Evolutionary conservation across 2,888 invertebrate species (phyloP).

Genomic region (Cryptosula pallasiana): DNA sequence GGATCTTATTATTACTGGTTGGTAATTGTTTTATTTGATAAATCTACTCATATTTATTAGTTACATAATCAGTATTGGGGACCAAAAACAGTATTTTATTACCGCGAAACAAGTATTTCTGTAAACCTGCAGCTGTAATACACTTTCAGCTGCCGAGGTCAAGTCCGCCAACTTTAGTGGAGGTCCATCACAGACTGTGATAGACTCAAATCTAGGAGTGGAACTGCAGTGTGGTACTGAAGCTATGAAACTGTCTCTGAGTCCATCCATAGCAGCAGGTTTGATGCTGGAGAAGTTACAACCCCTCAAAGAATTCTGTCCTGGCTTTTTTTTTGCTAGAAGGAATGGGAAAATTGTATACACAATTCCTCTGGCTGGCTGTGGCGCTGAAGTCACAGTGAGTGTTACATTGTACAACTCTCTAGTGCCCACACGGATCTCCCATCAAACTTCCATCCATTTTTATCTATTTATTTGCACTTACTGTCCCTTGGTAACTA

Average conservation of each 20-base stretch:
- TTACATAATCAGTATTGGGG: no score
- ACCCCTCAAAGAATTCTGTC: neutral
- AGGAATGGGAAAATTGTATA: neutral
- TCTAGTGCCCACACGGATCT: no score
- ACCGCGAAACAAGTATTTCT: neutral
- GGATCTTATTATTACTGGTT: neutral
- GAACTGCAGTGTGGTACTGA: neutral
- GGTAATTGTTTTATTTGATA: no score
- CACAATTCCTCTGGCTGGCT: neutral
- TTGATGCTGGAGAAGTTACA: neutral
- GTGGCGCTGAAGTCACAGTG: constrained; percentile 12
- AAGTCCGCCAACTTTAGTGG: neutral
- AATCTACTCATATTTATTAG: no score
- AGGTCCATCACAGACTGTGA: no score
- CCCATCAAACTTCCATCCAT: no score
- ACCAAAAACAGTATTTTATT: no score
- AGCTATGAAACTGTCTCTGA: neutral
- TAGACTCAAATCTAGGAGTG: neutral
- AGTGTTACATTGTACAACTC: no score
- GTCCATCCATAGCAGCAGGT: neutral
- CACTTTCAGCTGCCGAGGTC: no score
- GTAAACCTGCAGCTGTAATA: no score
- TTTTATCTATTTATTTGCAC: no score
- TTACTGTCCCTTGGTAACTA: no score
- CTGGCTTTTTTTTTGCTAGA: neutral